Base-by-base conservation (phyloP, 2,797 vertebrate genomes). In the Peromyscus aztecus region DNA sequence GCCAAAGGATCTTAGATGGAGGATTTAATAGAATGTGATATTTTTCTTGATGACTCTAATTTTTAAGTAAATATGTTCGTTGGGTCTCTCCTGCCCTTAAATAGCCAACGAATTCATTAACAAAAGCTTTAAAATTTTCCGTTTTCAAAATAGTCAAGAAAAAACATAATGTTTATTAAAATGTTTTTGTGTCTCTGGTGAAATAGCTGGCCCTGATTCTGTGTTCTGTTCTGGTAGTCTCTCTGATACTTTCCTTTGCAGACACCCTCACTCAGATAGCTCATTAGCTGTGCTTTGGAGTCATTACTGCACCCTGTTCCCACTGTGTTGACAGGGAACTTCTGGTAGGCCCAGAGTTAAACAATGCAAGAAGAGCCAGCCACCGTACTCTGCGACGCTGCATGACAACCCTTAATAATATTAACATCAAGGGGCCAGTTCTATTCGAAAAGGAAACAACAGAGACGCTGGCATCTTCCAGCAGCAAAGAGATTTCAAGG, bases 271-370 rank as follows among this genome's bases (percentile, higher is more conserved):
- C 65, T 65, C 37, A 49, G 80, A 92, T 0, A 95, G 71, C 34
- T 87, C 34, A 34, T 67, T 87, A 40, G n/a, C 12, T 75, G 31
- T 31, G 34, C 43, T 57, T 76, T 94, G 65, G 67, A 85, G 67
- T 92, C 49, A 87, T 12, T 37, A 29, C 71, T 0, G 16, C 17
- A 61, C 40, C 83, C 37, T 27, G 49, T 5, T 52, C 71, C 43
- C 73, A 71, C 71, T 76, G 59, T 91, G n/a, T 75, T 93, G 90
- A 95, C n/a, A 24, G 8, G 63, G 63, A 76, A 76, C 61, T 91
- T 90, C 52, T 34, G 8, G 83, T 73, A 76, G 46, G 40, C 57
- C 24, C 49, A 40, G 57, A 78, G n/a, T 77, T 85, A 85, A 91
- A 93, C 90, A 73, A n/a, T 0, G 49, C 46, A 17, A 73, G 69